These are phyloP conservation scores for Caenorhabditis doughertyi DNA, from an alignment of 2,888 invertebrate genomes.

Conservation along the genomic window DNA sequence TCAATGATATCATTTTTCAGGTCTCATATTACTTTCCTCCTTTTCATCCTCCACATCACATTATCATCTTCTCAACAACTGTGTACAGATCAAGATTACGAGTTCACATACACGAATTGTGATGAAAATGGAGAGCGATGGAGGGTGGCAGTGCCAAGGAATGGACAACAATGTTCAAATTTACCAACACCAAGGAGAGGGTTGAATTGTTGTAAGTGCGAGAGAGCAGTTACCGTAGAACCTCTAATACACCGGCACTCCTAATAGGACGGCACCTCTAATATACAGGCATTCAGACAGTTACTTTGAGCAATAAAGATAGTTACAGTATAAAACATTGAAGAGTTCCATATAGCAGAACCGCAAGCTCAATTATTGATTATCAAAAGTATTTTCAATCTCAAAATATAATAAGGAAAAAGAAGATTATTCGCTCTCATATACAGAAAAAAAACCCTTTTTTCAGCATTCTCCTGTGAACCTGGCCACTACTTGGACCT, in stretches of 20 bases:
- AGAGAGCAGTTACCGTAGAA: background rate
- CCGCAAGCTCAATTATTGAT: too few relatives aligned
- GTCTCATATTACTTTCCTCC: background rate
- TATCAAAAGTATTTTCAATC: too few relatives aligned
- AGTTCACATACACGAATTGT: conserved; percentile 70
- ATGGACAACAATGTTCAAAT: conserved; percentile 82
- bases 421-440: too few relatives aligned
- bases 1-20: too few relatives aligned
- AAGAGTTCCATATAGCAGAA: too few relatives aligned
- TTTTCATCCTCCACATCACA: background rate
- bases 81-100: conserved; percentile 58
- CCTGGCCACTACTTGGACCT: conserved; percentile 85
- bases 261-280: too few relatives aligned
- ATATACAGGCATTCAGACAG: too few relatives aligned
- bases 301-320: too few relatives aligned
- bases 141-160: conserved; percentile 85
- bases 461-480: conserved; percentile 85
- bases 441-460: too few relatives aligned
- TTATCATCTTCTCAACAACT: conserved; percentile 7
- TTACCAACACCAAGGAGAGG: conserved; percentile 84
- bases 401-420: too few relatives aligned
- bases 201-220: conserved; percentile 85
- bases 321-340: too few relatives aligned
- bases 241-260: too few relatives aligned
- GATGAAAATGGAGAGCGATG: conserved; percentile 82